Evolutionary conservation across 1,140 invertebrate genomes (phyloP).

Genomic region (Drosophila asahinai): DNA sequence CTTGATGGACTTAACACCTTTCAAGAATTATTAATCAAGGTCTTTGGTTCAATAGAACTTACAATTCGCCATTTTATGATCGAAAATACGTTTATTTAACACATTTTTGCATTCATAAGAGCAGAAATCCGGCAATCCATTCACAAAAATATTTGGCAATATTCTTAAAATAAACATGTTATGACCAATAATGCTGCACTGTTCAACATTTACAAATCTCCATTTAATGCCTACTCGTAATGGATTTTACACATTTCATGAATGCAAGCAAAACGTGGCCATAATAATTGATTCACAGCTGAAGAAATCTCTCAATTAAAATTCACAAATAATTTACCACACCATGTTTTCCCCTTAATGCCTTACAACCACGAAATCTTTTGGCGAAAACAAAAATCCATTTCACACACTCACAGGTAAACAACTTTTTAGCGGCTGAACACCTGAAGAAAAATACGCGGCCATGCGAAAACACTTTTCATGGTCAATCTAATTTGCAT

Average conservation of each 20-base stretch:
- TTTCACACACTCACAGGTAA: slow-evolving; percentile 36
- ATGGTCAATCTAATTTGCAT: slow-evolving; percentile 64
- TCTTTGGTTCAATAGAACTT: slow-evolving; percentile 6
- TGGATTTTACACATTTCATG: slow-evolving; percentile 15
- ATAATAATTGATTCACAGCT: slow-evolving; percentile 20
- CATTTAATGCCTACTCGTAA: slow-evolving; percentile 2
- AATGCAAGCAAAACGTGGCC: background rate
- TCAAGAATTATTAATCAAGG: background rate
- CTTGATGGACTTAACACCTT: background rate
- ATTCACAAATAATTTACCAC: slow-evolving; percentile 1
- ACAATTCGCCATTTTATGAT: background rate
- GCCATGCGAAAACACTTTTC: slow-evolving; percentile 55
- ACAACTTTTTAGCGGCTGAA: slow-evolving; percentile 22
- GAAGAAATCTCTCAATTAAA: slow-evolving; percentile 28
- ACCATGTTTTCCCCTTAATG: slow-evolving; percentile 14
- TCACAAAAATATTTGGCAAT: background rate
- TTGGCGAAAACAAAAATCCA: slow-evolving; percentile 49
- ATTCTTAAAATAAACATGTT: background rate
- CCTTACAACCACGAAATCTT: slow-evolving; percentile 19
- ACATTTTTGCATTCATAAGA: slow-evolving; percentile 1
- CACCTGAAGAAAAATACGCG: slow-evolving; percentile 48
- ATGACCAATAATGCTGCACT: background rate
- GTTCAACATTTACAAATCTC: background rate
- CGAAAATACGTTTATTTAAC: background rate
- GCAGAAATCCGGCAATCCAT: slow-evolving; percentile 6